Base-by-base conservation (phyloP, 2,888 invertebrate species). In the Coelinius sp. region DNA sequence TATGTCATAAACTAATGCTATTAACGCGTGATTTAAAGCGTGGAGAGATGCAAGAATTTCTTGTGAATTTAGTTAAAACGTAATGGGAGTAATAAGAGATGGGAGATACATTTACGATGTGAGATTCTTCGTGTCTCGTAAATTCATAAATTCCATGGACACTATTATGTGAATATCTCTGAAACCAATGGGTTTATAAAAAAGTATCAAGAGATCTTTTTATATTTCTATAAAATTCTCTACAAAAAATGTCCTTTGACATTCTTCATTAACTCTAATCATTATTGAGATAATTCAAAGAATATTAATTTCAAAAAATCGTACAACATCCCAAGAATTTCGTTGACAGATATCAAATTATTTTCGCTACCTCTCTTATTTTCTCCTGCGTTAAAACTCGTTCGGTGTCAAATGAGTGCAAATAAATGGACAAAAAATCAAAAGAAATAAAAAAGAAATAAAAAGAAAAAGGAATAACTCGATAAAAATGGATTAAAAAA, bases 311-410 rank as follows among this genome's bases (percentile, higher is more conserved):
- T n/a, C n/a, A n/a, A 35, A 6, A 2, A 24, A 52, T 22, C 10
- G 20, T 24, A 10, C 6, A 22, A 22, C 12, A 22, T 52, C 10
- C 12, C 22, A n/a, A n/a, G n/a, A n/a, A n/a, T n/a, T n/a, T n/a
- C n/a, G n/a, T n/a, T n/a, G n/a, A n/a, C n/a, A n/a, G n/a, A n/a
- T n/a, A n/a, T n/a, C n/a, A n/a, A n/a, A n/a, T n/a, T 35, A 41
- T 24, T 56, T 68, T 20, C 17, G 14, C 41, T 25, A 41, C 41
- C 38, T 68, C 41, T 59, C 44, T 41, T 56, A 56, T 59, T 56
- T 59, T 35, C n/a, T 7, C 10, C 27, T 65, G 22, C 35, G 12
- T 49, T 66, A 49, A 67, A 70, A 71, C 66, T 71, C 38, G 71
- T 71, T 44, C 35, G 59, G 35, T 59, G 31, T 35, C 35, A 20